A percentile compares a stretch with the other conserved stretches of the same genome.
These are phyloP conservation scores for Dromius quadrimaculatus DNA, from an alignment of 2,888 invertebrate species.

Conservation along the genomic window DNA sequence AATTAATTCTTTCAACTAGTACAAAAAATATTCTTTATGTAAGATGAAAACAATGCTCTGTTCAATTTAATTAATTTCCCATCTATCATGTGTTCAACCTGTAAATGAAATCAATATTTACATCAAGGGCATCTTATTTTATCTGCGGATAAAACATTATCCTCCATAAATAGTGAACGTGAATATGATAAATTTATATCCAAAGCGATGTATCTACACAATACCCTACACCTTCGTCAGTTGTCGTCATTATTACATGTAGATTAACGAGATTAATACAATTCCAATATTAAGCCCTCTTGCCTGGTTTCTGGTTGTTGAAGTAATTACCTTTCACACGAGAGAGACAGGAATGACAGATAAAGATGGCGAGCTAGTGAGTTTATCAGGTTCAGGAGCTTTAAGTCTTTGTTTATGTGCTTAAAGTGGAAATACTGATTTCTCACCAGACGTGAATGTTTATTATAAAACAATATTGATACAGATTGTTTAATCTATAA, in stretches of 20 bases:
- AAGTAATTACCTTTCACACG: too few species aligned
- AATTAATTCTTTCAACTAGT: too few species aligned
- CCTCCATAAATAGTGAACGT: too few species aligned
- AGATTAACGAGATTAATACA: conserved; percentile 6
- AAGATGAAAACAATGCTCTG: too few species aligned
- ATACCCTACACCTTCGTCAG: background rate
- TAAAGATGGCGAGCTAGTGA: background rate
- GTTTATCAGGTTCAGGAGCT: background rate
- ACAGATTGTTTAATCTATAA: too few species aligned
- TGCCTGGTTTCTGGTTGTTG: background rate
- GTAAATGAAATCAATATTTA: too few species aligned
- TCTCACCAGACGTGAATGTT: conserved; percentile 1
- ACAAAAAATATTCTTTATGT: too few species aligned
- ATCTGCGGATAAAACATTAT: too few species aligned
- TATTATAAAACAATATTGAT: too few species aligned
- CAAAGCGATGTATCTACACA: background rate
- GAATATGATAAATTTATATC: background rate
- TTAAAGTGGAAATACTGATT: background rate
- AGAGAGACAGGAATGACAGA: background rate
- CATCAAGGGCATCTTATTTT: too few species aligned
- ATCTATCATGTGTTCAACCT: too few species aligned
- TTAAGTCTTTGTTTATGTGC: conserved; percentile 4
- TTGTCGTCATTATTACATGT: background rate
- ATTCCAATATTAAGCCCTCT: background rate
- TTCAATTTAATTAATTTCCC: too few species aligned